phyloP scores from a whole-genome alignment of 1,140 invertebrate species.

The Drosophila carrolli region DNA sequence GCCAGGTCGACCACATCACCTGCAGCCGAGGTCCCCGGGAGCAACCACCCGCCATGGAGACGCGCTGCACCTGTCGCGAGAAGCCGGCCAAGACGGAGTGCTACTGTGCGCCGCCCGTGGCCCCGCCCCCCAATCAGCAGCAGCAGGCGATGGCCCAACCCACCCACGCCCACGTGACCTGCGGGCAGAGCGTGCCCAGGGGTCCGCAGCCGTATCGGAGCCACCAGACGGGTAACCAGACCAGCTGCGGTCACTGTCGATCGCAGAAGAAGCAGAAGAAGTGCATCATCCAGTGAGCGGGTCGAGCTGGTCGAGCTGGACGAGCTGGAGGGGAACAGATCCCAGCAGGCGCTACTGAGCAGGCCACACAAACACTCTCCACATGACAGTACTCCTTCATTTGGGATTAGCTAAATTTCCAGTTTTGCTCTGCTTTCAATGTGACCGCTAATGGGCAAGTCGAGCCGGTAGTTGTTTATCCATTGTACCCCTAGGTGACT shows the following conservation, averaged over 20 bases:
- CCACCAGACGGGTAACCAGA: no score
- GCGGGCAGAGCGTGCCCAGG: conserved; percentile 7
- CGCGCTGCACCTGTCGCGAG: conserved; percentile 37
- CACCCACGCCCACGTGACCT: conserved; percentile 33
- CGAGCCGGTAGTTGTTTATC: not conserved
- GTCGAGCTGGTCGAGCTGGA: not conserved
- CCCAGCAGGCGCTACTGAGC: conserved; percentile 27
- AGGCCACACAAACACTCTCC: conserved; percentile 7
- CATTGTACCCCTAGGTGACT: not conserved
- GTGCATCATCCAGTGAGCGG: conserved; percentile 44
- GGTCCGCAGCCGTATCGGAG: conserved; percentile 5
- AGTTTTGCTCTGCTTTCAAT: conserved; percentile 7
- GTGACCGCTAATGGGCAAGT: conserved; percentile 53
- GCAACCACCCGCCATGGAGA: not conserved
- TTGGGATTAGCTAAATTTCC: conserved; percentile 21
- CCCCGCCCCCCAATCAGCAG: not conserved
- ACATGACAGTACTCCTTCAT: conserved; percentile 8
- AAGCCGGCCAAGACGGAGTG: conserved; percentile 8
- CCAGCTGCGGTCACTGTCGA: conserved; percentile 33
- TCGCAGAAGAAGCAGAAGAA: conserved; percentile 27
- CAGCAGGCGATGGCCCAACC: conserved; percentile 2
- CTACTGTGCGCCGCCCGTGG: conserved; percentile 11
- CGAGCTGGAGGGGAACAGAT: not conserved
- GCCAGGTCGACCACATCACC: conserved; percentile 42
- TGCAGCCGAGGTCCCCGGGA: conserved; percentile 16